Evolutionary conservation across 2,888 invertebrate genomes (phyloP).

Genomic region (Drosophila acutilabella): DNA sequence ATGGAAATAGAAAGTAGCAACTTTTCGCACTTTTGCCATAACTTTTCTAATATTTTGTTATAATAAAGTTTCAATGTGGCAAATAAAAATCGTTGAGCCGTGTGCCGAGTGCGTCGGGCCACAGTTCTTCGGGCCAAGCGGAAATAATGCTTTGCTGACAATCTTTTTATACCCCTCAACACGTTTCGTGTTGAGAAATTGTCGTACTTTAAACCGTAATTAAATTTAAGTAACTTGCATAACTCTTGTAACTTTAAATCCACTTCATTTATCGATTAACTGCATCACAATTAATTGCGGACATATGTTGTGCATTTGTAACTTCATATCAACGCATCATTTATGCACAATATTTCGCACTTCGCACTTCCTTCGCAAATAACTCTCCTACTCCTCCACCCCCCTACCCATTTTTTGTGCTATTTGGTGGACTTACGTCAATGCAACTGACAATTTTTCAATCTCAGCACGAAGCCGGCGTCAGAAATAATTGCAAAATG

Average conservation of each 20-base stretch:
- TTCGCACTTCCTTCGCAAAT: slow-evolving; percentile 25
- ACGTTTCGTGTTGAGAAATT: slow-evolving; percentile 22
- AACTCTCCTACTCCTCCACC: no score
- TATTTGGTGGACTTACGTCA: slow-evolving; percentile 46
- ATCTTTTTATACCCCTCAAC: slow-evolving; percentile 12
- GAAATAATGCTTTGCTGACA: slow-evolving; percentile 47
- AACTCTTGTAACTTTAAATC: slow-evolving; percentile 21
- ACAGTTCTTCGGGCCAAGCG: slow-evolving; percentile 30
- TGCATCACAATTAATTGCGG: slow-evolving; percentile 12
- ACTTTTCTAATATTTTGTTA: slow-evolving; percentile 78
- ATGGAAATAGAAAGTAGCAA: slow-evolving; percentile 25
- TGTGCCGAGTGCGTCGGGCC: slow-evolving; percentile 15
- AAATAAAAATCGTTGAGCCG: slow-evolving; percentile 67
- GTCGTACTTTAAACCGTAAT: slow-evolving; percentile 16
- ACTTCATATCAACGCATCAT: slow-evolving; percentile 30
- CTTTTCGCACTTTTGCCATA: slow-evolving; percentile 63
- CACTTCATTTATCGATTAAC: slow-evolving; percentile 38
- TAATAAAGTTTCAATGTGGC: slow-evolving; percentile 77
- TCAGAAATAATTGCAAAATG: slow-evolving; percentile 81
- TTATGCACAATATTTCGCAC: slow-evolving; percentile 47
- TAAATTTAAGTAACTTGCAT: slow-evolving; percentile 24
- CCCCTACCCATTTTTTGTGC: background rate
- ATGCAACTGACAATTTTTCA: slow-evolving; percentile 79
- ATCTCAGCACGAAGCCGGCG: slow-evolving; percentile 67
- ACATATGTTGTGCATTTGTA: slow-evolving; percentile 17